Evolutionary conservation across 2,888 invertebrate species (phyloP), one percentile per base, ranked within the genome.

Genomic region (Microctonus hyperodae): DNA sequence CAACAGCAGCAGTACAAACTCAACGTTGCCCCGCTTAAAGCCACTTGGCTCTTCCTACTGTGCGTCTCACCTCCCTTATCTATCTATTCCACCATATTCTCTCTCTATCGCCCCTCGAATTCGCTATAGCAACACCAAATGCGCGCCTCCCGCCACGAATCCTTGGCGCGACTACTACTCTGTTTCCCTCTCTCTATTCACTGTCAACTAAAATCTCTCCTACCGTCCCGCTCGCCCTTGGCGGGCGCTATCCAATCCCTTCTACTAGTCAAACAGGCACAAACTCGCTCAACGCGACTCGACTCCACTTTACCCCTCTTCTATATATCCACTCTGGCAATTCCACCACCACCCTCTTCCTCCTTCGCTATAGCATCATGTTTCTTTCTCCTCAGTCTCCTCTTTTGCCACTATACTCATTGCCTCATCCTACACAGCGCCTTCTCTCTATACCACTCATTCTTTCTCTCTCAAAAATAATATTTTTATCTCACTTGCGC

Each of bases 381-480:
- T 68, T 64, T 68, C 56, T 58, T 72, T 68, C 65, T 55, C 70
- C 65, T 65, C 66, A 65, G 37, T 63, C 64, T 74, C 75, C 74
- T 74, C 73, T 68, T 71, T 73, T 48, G 53, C 68, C 59, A 44
- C 60, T 59, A 53, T 55, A 57, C 65, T 58, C 59, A 44, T 70
- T 73, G 73, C 73, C 73, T 74, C 73, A 71, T 70, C 74, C 69
- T 61, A 67, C 66, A 55, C 59, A 69, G 67, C 67, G 73, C 72
- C 72, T 67, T 72, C 74, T 72, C 70, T 40, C 84, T 84, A 86
- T 85, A 84, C 85, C 85, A 55, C 56, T 60, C 59, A 25, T 25
- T 60, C 59, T 60, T 48, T 60, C 40, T 40, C 37, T 58, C 58
- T 40, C 4, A 25, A 40, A 40, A 35, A 20, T 28, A 9, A 13